phyloP scores from a whole-genome alignment of 2,113 vertebrate genomes.

The Pseudorasbora parva region DNA sequence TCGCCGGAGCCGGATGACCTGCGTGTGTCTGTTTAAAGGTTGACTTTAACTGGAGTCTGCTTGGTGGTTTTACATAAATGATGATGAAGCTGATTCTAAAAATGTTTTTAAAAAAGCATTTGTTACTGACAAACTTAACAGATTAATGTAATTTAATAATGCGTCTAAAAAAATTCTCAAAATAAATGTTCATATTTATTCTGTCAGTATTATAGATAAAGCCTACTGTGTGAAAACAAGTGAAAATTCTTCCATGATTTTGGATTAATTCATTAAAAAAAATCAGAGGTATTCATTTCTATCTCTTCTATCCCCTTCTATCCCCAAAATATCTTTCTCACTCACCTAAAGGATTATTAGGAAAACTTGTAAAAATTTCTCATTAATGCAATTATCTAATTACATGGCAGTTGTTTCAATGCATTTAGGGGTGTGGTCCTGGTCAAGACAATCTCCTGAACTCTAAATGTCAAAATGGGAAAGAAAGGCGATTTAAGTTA shows the following conservation, averaged over 20 bases:
- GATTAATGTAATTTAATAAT: background rate
- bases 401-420: too few species aligned
- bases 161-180: background rate
- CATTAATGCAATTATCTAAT: too few species aligned
- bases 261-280: background rate
- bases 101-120: slow-evolving; percentile 11
- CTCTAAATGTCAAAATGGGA: too few species aligned
- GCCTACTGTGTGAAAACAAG: background rate
- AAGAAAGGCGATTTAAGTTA: too few species aligned
- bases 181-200: background rate
- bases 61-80: slow-evolving; percentile 18
- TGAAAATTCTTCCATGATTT: background rate
- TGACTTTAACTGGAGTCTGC: slow-evolving; percentile 37
- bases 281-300: background rate
- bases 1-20: background rate
- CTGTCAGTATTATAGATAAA: background rate
- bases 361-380: too few species aligned
- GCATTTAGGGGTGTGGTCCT: too few species aligned
- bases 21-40: slow-evolving; percentile 10
- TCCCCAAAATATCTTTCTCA: too few species aligned
- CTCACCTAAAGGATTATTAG: too few species aligned
- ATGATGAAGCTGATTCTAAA: background rate
- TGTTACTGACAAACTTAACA: background rate
- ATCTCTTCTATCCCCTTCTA: too few species aligned
- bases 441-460: too few species aligned